Conservation (phyloP, 2,113 vertebrate genomes). For the Phalacrocorax carbo region DNA sequence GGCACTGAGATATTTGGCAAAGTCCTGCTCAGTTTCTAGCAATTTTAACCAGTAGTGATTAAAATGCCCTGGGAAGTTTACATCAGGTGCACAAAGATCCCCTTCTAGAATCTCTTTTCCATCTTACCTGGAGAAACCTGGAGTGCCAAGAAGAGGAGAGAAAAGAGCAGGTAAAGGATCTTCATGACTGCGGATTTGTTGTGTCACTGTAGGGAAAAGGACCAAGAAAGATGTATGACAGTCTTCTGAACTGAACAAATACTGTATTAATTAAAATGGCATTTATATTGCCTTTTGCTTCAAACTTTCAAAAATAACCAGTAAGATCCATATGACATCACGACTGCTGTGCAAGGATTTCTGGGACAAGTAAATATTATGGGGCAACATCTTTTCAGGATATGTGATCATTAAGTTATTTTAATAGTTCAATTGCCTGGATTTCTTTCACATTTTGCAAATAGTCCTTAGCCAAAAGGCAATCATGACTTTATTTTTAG, state of each 20-base stretch:
- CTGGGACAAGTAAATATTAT: neutral
- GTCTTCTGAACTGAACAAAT: neutral
- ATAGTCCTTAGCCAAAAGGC: neutral
- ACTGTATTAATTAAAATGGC: neutral
- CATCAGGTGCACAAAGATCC: neutral
- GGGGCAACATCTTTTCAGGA: neutral
- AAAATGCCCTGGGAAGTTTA: neutral
- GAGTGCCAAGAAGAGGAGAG: conserved; percentile 6
- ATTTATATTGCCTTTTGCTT: neutral
- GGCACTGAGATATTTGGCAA: neutral
- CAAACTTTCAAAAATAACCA: neutral
- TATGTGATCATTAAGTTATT: neutral
- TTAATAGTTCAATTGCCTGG: neutral
- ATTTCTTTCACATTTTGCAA: neutral
- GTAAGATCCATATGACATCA: neutral
- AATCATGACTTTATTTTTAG: neutral
- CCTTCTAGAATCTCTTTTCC: neutral
- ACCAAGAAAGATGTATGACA: neutral
- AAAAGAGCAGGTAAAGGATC: conserved; percentile 50
- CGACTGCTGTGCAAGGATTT: neutral
- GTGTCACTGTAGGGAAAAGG: neutral
- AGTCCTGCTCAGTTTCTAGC: neutral
- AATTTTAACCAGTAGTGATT: neutral
- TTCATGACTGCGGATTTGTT: neutral
- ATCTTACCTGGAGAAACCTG: conserved; percentile 48